Evolutionary conservation across 2,113 vertebrate genomes (phyloP).

Genomic region (Hydropotes inermis): DNA sequence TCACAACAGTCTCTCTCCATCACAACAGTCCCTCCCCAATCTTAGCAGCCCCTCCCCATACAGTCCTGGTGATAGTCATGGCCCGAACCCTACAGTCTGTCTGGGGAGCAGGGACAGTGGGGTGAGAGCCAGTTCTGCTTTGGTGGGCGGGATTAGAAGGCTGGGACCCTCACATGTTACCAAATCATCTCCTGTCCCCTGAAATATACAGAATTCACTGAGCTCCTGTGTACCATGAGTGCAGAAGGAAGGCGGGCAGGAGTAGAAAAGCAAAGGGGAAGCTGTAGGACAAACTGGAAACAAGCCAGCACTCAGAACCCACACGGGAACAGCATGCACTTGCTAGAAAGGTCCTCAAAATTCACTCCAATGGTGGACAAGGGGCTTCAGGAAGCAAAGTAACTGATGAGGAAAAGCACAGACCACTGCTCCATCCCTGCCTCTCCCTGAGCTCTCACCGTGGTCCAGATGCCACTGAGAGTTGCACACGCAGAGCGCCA

Average conservation of each 20-base stretch:
- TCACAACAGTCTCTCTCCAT: accelerated
- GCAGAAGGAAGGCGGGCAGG: accelerated
- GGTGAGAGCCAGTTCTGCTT: neutral
- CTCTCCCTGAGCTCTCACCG: accelerated
- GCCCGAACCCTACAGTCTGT: neutral
- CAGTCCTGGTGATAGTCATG: neutral
- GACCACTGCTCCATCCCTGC: neutral
- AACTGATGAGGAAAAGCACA: neutral
- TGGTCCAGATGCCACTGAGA: neutral
- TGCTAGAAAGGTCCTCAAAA: neutral
- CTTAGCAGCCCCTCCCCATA: neutral
- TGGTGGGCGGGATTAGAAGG: neutral
- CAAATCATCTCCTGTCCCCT: neutral
- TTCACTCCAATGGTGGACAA: too few species aligned
- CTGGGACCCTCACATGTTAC: neutral
- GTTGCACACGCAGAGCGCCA: accelerated
- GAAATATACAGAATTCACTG: accelerated
- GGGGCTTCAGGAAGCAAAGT: neutral
- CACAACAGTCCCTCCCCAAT: neutral
- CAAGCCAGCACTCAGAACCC: accelerated
- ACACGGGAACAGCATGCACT: accelerated
- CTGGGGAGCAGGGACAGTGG: neutral
- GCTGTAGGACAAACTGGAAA: neutral
- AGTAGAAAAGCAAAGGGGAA: accelerated
- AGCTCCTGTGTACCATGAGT: accelerated